Conservation (phyloP, 2,888 invertebrate species). For the Leptinotarsa tumamoca region DNA sequence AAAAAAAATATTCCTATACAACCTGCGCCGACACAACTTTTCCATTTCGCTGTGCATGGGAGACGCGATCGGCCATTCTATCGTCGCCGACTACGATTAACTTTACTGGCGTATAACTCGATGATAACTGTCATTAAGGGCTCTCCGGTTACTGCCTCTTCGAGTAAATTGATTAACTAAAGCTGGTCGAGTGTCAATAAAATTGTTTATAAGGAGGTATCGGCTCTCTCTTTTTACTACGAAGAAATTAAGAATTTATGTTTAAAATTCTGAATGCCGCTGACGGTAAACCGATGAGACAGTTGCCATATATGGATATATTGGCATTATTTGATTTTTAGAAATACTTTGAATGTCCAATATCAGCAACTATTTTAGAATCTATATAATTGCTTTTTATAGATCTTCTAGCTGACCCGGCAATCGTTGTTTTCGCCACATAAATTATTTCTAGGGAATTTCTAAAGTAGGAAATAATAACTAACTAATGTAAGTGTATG, state of each 20-base stretch:
- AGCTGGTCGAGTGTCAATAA: slow-evolving; percentile 59
- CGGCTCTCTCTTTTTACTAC: slow-evolving; percentile 7
- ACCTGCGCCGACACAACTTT: slow-evolving; percentile 66
- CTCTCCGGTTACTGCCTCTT: slow-evolving; percentile 55
- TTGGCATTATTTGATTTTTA: too few species aligned
- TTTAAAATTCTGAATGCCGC: background rate
- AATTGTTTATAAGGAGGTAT: slow-evolving; percentile 51
- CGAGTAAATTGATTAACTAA: slow-evolving; percentile 62
- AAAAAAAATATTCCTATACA: slow-evolving; percentile 63
- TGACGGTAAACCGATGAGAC: too few species aligned
- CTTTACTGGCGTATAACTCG: slow-evolving; percentile 60
- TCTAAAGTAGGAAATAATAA: too few species aligned
- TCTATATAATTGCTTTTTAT: too few species aligned
- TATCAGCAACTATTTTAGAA: too few species aligned
- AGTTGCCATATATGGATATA: too few species aligned
- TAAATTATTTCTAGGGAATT: too few species aligned
- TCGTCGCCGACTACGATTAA: slow-evolving; percentile 54
- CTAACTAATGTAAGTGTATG: too few species aligned
- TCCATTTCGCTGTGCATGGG: slow-evolving; percentile 60
- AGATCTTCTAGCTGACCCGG: too few species aligned
- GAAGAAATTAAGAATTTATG: slow-evolving; percentile 21
- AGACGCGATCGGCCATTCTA: slow-evolving; percentile 41
- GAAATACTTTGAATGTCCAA: too few species aligned
- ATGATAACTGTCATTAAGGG: slow-evolving; percentile 64
- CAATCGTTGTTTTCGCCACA: too few species aligned